Evolutionary conservation across 2,797 vertebrate species (phyloP).

Genomic region (Leontocebus nigricollis): DNA sequence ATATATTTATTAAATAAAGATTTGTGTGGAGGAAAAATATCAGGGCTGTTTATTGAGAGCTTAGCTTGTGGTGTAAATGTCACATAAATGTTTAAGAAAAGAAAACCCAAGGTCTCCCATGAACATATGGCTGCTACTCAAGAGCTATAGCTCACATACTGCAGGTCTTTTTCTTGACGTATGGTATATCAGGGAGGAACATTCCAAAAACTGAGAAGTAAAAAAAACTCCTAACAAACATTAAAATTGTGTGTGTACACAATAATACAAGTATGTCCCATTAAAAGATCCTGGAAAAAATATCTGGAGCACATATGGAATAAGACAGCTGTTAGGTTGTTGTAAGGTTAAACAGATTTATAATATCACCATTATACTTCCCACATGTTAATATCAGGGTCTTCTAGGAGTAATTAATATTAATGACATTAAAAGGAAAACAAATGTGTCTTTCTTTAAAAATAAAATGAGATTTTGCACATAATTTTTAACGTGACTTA

Average conservation of each 20-base stretch:
- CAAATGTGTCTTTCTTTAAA: conserved; percentile 58
- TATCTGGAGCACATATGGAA: conserved; percentile 58
- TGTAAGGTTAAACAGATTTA: conserved; percentile 63
- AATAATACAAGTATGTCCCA: conserved; percentile 39
- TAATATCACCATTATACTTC: conserved; percentile 28
- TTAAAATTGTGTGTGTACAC: conserved; percentile 43
- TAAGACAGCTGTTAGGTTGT: conserved; percentile 43
- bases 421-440: conserved; percentile 63
- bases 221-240: conserved; percentile 44
- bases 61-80: conserved; percentile 43
- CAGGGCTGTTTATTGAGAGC: not conserved
- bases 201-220: conserved; percentile 21
- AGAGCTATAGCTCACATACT: not conserved
- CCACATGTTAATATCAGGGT: conserved; percentile 46
- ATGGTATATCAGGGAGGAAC: conserved; percentile 49
- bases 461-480: conserved; percentile 41
- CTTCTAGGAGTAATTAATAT: conserved; percentile 60
- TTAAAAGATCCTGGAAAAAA: conserved; percentile 39
- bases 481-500: conserved; percentile 54
- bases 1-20: not conserved
- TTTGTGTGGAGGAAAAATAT: not conserved
- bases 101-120: not conserved
- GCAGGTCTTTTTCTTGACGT: conserved; percentile 36
- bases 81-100: conserved; percentile 71
- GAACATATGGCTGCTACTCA: conserved; percentile 56